Evolutionary conservation across 2,797 vertebrate species (phyloP).

Genomic region (Hapalemur alaotrensis): DNA sequence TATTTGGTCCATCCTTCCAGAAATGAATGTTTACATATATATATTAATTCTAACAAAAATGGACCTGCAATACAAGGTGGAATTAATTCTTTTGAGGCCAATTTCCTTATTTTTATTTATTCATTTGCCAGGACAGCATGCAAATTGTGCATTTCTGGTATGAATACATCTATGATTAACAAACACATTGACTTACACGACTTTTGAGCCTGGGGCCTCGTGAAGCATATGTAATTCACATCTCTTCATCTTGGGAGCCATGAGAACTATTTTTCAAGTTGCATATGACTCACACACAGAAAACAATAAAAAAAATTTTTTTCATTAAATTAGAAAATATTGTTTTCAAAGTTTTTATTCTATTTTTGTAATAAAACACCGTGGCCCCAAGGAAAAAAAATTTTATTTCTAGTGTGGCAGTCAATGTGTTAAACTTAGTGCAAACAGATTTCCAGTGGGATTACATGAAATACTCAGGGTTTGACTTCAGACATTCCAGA

Average conservation of each 20-base stretch:
- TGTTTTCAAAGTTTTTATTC: too few species aligned
- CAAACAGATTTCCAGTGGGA: not conserved
- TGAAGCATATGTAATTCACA: too few species aligned
- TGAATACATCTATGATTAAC: not conserved
- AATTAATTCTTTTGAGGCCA: conserved; percentile 45
- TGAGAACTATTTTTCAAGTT: too few species aligned
- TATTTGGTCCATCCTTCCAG: not conserved
- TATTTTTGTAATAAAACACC: too few species aligned
- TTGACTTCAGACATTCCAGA: not conserved
- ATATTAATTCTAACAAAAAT: conserved; percentile 8
- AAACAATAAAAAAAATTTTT: too few species aligned
- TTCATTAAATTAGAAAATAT: too few species aligned
- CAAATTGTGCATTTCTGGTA: not conserved
- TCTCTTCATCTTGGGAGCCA: too few species aligned
- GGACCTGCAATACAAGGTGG: not conserved
- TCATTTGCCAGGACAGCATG: not conserved
- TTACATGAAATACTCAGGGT: not conserved
- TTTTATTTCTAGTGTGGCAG: too few species aligned
- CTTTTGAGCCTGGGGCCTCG: too few species aligned
- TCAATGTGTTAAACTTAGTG: not conserved
- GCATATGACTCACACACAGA: too few species aligned
- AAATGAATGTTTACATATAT: not conserved
- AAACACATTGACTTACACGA: too few species aligned
- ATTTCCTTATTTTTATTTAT: conserved; percentile 36
- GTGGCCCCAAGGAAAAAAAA: too few species aligned